Evolutionary conservation across 2,797 vertebrate genomes (phyloP).

Genomic region (Podarcis siculus): DNA sequence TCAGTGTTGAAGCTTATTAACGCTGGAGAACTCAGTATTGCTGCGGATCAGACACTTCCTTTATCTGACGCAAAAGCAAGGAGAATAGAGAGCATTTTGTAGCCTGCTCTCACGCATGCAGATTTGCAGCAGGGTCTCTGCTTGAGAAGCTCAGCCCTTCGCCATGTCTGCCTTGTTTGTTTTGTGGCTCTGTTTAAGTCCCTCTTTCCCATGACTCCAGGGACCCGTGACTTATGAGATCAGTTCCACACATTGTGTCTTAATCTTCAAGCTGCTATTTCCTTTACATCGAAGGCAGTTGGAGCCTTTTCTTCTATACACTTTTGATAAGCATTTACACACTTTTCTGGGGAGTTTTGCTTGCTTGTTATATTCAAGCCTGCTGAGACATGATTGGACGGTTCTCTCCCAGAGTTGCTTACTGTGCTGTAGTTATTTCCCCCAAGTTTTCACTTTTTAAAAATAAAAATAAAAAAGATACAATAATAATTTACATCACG

Average conservation of each 20-base stretch:
- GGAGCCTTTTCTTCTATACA: background rate
- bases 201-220: background rate
- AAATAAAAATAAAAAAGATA: background rate
- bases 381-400: background rate
- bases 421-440: background rate
- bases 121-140: background rate
- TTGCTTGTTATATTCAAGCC: background rate
- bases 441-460: background rate
- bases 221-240: background rate
- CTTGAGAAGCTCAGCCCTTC: background rate
- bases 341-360: background rate
- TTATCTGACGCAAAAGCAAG: background rate
- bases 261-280: background rate
- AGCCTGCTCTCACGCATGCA: background rate
- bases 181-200: background rate
- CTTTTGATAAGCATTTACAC: background rate
- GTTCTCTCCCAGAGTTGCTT: background rate
- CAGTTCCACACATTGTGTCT: background rate
- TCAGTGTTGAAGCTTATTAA: background rate
- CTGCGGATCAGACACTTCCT: background rate
- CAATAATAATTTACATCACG: accelerated
- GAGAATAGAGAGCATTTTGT: background rate
- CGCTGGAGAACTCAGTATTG: background rate
- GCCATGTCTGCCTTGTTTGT: background rate
- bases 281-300: conserved; percentile 12